These are phyloP conservation scores for Vicugna pacos DNA, from an alignment of 2,113 vertebrate species.

Conservation along the genomic window DNA sequence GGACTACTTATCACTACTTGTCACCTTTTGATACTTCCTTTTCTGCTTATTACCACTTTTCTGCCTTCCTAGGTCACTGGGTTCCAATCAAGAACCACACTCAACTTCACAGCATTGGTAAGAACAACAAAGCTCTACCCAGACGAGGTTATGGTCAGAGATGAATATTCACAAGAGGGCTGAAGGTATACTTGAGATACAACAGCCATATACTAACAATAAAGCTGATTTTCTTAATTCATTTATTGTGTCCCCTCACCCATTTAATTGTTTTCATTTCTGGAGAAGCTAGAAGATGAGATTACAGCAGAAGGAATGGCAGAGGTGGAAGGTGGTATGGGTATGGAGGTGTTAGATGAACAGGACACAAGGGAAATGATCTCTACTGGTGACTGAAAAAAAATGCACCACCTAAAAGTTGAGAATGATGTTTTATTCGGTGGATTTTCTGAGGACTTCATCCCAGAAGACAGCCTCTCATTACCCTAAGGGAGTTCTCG, in stretches of 20 bases:
- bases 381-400: neutral
- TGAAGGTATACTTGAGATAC: neutral
- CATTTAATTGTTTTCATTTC: neutral
- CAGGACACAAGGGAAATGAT: neutral
- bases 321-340: neutral
- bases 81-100: neutral
- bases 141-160: neutral
- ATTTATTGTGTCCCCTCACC: neutral
- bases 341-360: neutral
- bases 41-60: neutral
- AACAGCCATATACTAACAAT: neutral
- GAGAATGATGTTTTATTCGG: no score
- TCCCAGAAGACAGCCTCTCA: no score
- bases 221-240: neutral
- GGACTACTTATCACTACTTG: neutral
- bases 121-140: neutral
- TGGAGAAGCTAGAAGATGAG: neutral
- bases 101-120: neutral
- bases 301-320: neutral
- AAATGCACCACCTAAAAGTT: no score
- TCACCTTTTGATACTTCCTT: neutral
- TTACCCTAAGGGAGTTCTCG: no score
- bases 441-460: no score
- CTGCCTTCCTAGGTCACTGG: neutral
- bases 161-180: neutral